phyloP scores from a whole-genome alignment of 2,113 vertebrate genomes.

The Petrocephalus microphthalmus region DNA sequence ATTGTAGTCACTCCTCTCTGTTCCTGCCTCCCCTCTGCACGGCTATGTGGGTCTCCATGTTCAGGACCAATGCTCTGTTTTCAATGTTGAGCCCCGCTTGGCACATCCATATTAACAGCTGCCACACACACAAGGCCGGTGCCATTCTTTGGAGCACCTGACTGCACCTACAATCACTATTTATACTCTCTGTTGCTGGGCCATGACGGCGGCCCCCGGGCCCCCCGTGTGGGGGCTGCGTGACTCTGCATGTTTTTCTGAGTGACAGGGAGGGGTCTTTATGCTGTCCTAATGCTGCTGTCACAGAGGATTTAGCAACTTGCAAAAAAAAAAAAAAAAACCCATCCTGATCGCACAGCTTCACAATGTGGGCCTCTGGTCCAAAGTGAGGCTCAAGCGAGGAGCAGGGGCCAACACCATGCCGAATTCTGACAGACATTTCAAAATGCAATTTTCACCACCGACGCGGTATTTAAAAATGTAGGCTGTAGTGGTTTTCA shows the following conservation, averaged over 20 bases:
- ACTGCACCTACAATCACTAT: constrained; percentile 6
- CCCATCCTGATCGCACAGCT: not conserved
- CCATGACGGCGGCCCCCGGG: not conserved
- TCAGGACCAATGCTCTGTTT: not conserved
- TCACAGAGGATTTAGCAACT: not conserved
- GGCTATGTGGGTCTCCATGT: not conserved
- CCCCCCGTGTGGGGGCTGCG: not conserved
- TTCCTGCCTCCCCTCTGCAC: not conserved
- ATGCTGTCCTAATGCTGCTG: not conserved
- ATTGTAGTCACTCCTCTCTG: not conserved
- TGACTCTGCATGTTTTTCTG: not conserved
- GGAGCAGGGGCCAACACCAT: not conserved
- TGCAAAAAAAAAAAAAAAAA: not conserved
- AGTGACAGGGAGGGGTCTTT: not conserved
- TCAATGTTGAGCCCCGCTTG: not conserved
- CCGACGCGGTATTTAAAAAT: not conserved
- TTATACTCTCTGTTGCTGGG: not conserved
- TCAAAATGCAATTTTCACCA: not conserved
- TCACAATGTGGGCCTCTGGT: not conserved
- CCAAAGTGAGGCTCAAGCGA: not conserved
- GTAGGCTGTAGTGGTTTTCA: not conserved
- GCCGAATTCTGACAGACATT: not conserved
- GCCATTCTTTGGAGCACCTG: not conserved
- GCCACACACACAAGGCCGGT: not conserved
- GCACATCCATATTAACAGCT: not conserved